Percentiles rank a stretch among this genome's conserved stretches.
Conservation (phyloP, 2,888 invertebrate genomes). For the Drepana falcataria region DNA sequence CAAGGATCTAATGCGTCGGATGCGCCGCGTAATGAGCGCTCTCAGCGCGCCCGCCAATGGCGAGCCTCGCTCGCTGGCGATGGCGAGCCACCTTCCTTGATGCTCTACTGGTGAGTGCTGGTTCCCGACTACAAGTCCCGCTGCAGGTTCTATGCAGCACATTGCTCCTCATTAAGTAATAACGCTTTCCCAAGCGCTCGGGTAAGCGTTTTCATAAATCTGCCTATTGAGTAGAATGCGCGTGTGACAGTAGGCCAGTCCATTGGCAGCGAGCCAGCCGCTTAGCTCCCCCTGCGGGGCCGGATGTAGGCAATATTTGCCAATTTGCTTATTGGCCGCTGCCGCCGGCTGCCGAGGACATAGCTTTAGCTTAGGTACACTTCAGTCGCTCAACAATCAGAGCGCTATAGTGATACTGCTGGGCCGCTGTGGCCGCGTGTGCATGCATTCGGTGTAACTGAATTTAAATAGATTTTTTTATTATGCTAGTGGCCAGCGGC, state of each 20-base stretch:
- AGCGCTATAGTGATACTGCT: not conserved
- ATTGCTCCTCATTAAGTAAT: too few species aligned
- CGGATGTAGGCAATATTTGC: slow-evolving; percentile 3
- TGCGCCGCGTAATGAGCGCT: slow-evolving; percentile 46
- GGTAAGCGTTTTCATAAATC: too few species aligned
- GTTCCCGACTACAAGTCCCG: not conserved
- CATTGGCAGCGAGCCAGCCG: not conserved
- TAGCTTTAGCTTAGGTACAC: not conserved
- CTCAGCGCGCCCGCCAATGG: slow-evolving; percentile 17
- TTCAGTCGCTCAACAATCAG: not conserved
- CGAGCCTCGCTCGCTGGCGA: too few species aligned
- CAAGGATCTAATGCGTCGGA: slow-evolving; percentile 55
- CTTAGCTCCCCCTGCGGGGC: slow-evolving; percentile 3
- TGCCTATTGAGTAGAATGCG: too few species aligned
- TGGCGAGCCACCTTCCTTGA: too few species aligned
- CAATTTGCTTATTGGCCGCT: slow-evolving; percentile 6
- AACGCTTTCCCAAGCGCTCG: too few species aligned
- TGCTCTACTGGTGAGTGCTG: not conserved
- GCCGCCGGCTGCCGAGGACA: not conserved
- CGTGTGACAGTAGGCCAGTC: slow-evolving; percentile 1
- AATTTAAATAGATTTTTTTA: not conserved
- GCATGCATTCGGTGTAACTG: not conserved
- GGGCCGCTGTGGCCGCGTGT: not conserved
- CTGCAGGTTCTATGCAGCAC: too few species aligned
- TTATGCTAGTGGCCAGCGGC: too few species aligned